A percentile compares a stretch with the other conserved stretches of the same genome.
Evolutionary conservation across 1,140 invertebrate genomes (phyloP).

Genomic region (Nasonia vitripennis): DNA sequence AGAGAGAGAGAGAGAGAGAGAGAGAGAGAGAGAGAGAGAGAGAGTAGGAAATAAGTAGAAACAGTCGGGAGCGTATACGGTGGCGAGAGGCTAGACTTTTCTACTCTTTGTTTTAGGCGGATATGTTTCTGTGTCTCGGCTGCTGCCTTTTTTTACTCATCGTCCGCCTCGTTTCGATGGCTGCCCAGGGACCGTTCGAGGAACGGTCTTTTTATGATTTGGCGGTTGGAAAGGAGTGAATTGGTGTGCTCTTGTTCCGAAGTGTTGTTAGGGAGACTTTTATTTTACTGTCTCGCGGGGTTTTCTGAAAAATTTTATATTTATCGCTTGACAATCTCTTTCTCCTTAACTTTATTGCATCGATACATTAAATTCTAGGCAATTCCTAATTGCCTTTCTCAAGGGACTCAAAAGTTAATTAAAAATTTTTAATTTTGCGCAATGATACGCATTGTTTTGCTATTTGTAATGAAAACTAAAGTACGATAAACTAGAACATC

Average conservation of each 20-base stretch:
- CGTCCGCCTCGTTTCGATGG: slow-evolving; percentile 12
- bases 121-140: slow-evolving; percentile 24
- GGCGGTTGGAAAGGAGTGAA: slow-evolving; percentile 9
- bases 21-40: too few relatives aligned
- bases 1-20: too few relatives aligned
- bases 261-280: neutral
- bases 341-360: too few relatives aligned
- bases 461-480: too few relatives aligned
- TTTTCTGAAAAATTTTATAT: neutral
- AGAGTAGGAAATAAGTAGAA: neutral
- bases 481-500: too few relatives aligned
- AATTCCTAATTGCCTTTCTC: too few relatives aligned
- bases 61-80: neutral
- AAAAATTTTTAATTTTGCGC: too few relatives aligned
- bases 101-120: slow-evolving; percentile 41
- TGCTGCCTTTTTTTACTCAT: slow-evolving; percentile 2
- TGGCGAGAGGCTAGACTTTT: slow-evolving; percentile 27
- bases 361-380: too few relatives aligned
- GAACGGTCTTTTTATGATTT: slow-evolving; percentile 21
- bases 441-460: too few relatives aligned
- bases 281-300: neutral
- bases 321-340: neutral
- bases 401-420: too few relatives aligned
- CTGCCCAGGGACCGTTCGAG: slow-evolving; percentile 12
- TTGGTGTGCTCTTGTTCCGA: neutral